Percentiles rank a stretch among this genome's conserved stretches.
Evolutionary conservation across 1,140 invertebrate genomes (phyloP).

Genomic region (Leucophenga varia): DNA sequence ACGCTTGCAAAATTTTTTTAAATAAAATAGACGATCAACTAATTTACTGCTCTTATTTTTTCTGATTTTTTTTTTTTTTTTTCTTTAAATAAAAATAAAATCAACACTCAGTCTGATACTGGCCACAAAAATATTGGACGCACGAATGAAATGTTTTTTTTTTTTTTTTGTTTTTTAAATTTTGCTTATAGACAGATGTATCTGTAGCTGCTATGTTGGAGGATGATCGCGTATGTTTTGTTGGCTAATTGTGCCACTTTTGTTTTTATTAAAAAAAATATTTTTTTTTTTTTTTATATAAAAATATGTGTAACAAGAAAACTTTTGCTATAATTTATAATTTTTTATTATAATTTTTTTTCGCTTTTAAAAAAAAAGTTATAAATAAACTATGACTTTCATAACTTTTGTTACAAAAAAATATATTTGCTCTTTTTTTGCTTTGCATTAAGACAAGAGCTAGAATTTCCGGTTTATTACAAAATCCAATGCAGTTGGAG

Average conservation of each 20-base stretch:
- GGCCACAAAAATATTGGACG: constrained; percentile 6
- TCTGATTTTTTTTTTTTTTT: constrained; percentile 21
- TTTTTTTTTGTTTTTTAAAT: constrained; percentile 7
- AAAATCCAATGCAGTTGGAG: constrained; percentile 15
- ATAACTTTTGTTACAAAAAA: not conserved
- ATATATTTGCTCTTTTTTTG: not conserved
- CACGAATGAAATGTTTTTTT: constrained; percentile 6
- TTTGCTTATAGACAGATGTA: not conserved
- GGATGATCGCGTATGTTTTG: constrained; percentile 16
- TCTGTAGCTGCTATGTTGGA: constrained; percentile 6
- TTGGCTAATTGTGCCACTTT: constrained; percentile 21
- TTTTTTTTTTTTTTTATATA: constrained; percentile 5
- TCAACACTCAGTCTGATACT: constrained; percentile 31
- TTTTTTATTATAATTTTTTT: constrained; percentile 20
- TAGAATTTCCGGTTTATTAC: constrained; percentile 48
- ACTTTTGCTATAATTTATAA: constrained; percentile 17
- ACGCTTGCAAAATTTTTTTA: constrained; percentile 50
- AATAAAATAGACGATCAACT: constrained; percentile 47
- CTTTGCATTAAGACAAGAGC: constrained; percentile 18
- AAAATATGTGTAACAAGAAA: constrained; percentile 14
- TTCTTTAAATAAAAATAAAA: constrained; percentile 41
- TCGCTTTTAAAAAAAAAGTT: constrained; percentile 1
- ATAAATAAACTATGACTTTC: constrained; percentile 12
- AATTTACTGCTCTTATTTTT: constrained; percentile 16
- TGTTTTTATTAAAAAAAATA: constrained; percentile 3